Base-by-base conservation (phyloP, 53 echinoderm and acorn worm genomes). In the Zoroaster sp. region DNA sequence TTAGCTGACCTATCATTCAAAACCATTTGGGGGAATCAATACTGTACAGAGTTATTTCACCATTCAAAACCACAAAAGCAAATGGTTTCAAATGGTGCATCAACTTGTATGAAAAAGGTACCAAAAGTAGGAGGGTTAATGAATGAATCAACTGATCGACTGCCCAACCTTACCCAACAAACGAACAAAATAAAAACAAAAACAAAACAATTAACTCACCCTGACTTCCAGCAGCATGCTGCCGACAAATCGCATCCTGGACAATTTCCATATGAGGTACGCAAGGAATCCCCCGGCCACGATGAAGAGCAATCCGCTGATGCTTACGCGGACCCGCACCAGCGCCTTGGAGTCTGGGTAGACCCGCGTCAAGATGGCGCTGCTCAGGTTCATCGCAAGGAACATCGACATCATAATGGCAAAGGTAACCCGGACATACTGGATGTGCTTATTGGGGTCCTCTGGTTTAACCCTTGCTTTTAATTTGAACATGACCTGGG, bases 221-320 rank as follows among this genome's bases (percentile, higher is more conserved):
- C 98, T 94, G 33, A 95, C 93, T 81, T 98, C 98, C 0, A 98
- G 93, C 13, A 98, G 79, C 35, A 95, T 89, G 40, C 96, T 98
- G 15, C 95, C 95, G 6, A 85, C 85, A 85, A 95, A 98, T 7
- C 91, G 90, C 94, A 94, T 98, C 73, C 94, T 88, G 49, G 93
- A 91, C 28, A 96, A 77, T 73, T 91, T 98, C 98, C 98, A 95
- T 80, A 98, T 94, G 73, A 93, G 93, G 31, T 88, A 83, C 7
- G 98, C 92, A 17, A 98, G 87, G 33, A 91, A 81, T 21, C 93
- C 54, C 21, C 94, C 95, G 1, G 83, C 88, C 36, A 89, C 1
- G 11, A 95, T 82, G 78, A 98, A 98, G 23, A 98, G 77, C 2
- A 93, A 53, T 14, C 96, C 98, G 32, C 91, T 96, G n/a, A 94